phyloP scores from a whole-genome alignment of 2,113 vertebrate species.

The Dipodomys stephensi region DNA sequence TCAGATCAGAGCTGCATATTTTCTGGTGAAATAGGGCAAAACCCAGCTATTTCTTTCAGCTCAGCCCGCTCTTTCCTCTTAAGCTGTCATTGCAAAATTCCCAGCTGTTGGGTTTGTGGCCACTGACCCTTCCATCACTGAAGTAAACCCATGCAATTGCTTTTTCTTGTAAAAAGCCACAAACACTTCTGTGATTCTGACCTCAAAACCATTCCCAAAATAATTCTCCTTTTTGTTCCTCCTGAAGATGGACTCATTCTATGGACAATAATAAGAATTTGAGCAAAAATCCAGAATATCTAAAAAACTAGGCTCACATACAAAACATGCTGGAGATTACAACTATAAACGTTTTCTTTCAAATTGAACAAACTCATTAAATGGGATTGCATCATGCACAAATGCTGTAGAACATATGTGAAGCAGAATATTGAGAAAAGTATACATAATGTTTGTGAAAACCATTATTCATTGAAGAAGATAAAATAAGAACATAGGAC shows the following conservation, averaged over 20 bases:
- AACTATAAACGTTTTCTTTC: constrained; percentile 20
- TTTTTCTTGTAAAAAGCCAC: background rate
- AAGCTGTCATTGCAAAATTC: background rate
- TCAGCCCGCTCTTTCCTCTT: background rate
- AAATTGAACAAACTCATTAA: constrained; percentile 66
- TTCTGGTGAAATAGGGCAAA: background rate
- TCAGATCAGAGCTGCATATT: background rate
- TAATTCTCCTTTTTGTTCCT: background rate
- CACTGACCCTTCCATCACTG: background rate
- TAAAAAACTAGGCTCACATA: background rate
- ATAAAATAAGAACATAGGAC: constrained; percentile 44
- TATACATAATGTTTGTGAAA: constrained; percentile 44
- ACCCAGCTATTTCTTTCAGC: background rate
- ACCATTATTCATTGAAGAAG: constrained; percentile 47
- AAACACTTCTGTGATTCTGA: background rate
- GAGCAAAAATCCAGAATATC: background rate
- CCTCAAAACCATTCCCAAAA: background rate
- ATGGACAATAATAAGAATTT: background rate
- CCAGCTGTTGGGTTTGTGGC: background rate
- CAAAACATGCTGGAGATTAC: background rate
- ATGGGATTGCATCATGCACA: constrained; percentile 53
- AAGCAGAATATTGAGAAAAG: constrained; percentile 63
- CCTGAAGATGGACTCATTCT: background rate
- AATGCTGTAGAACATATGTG: constrained; percentile 63
- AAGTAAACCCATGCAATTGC: background rate